Evolutionary conservation across 2,888 invertebrate species (phyloP), one percentile per base, ranked within the genome.

Genomic region (Lasioglossum lativentre): DNA sequence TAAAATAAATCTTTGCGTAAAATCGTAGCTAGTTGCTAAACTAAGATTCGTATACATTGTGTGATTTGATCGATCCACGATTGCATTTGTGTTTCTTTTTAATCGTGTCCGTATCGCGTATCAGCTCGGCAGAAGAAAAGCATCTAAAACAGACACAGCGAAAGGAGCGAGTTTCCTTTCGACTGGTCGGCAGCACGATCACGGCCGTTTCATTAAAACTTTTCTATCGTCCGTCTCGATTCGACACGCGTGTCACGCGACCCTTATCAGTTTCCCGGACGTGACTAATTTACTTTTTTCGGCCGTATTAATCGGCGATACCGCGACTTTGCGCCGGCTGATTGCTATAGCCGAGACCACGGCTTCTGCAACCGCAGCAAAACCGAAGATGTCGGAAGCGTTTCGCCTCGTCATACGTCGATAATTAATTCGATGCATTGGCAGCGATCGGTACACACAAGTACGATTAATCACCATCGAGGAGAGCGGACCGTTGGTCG

Each of bases 361-460:
- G 42, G n/a, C 16, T 38, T 40, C 34, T 19, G 10, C 27, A 2
- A 2, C 27, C 30, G 27, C 66, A 19, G 42, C 59, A 30, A 71
- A 78, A 74, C 63, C 77, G 34, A 75, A 52, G 73, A 59, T 66
- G 56, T 27, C 56, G 82, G 56, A 56, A 63, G 40, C 56, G 66
- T 77, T 63, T 42, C 77, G 85, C 85, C 38, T 66, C 78, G 80
- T 86, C 85, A 87, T 78, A 78, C 66, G 14, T 19, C 34, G 66
- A 66, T 82, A 86, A 87, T 85, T 87, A 83, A 87, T 87, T 82
- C 71, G 78, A 75, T 42, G 80, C 75, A 78, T 77, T 59, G 27
- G 72, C 71, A 63, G 16, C 63, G 85, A 82, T 80, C 78, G 78
- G 52, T 23, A 8, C 34, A 12, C 68, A 30, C 63, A 27, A 59